Evolutionary conservation across 2,113 vertebrate genomes (phyloP).

Genomic region (Saccopteryx leptura): DNA sequence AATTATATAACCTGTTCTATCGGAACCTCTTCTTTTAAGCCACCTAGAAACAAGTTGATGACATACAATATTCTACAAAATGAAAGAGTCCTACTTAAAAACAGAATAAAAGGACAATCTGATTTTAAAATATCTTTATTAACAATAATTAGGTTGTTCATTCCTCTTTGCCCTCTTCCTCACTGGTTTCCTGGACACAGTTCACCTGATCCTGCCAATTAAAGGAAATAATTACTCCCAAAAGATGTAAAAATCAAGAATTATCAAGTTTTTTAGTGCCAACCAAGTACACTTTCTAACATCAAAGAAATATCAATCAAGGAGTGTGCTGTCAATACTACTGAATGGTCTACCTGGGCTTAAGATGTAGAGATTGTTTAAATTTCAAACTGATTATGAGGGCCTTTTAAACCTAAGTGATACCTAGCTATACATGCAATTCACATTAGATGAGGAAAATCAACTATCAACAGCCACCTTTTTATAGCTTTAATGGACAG

Average conservation of each 20-base stretch:
- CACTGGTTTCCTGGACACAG: constrained; percentile 70
- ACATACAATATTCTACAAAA: background rate
- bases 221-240: constrained; percentile 73
- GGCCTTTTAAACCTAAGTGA: background rate
- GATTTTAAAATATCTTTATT: constrained; percentile 77
- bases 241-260: background rate
- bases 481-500: background rate
- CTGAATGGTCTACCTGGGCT: background rate
- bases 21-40: background rate
- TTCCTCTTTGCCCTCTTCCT: constrained; percentile 64
- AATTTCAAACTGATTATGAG: background rate
- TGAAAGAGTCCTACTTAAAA: background rate
- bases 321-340: background rate
- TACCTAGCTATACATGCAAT: background rate
- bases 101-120: background rate
- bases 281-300: background rate
- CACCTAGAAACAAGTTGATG: background rate
- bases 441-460: background rate
- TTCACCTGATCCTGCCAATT: constrained; percentile 76
- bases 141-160: constrained; percentile 44
- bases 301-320: background rate
- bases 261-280: background rate
- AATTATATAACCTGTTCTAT: background rate
- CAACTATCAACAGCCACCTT: background rate
- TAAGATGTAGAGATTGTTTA: background rate